Conservation (phyloP, 2,888 invertebrate genomes). For the Ennomos erosarius region DNA sequence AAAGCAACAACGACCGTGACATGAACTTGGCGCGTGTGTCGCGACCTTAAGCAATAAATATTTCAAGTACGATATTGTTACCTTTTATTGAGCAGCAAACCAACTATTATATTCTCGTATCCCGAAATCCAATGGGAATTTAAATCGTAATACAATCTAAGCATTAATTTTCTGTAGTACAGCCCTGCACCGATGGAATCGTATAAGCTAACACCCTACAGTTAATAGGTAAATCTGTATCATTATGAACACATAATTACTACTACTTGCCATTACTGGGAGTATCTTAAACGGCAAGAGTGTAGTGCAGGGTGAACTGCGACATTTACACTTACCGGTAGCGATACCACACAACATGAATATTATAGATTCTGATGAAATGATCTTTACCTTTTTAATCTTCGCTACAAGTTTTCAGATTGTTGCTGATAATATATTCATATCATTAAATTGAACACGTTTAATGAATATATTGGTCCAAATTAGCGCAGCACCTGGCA, state of each 20-base stretch:
- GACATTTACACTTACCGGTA: slow-evolving; percentile 27
- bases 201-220: no score
- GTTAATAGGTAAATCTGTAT: slow-evolving; percentile 26
- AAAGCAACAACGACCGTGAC: no score
- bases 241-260: slow-evolving; percentile 19
- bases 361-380: slow-evolving; percentile 26
- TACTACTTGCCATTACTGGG: slow-evolving; percentile 22
- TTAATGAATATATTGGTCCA: slow-evolving; percentile 24
- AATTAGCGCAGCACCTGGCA: slow-evolving; percentile 10
- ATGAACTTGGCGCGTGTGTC: no score
- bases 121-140: no score
- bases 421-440: not conserved
- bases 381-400: slow-evolving; percentile 14
- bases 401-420: slow-evolving; percentile 3
- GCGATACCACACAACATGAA: slow-evolving; percentile 27
- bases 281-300: slow-evolving; percentile 28
- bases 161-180: not conserved
- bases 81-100: no score
- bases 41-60: no score
- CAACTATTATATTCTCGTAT: no score
- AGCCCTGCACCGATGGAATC: slow-evolving; percentile 23
- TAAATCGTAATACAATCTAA: no score
- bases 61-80: no score
- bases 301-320: slow-evolving; percentile 25
- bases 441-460: slow-evolving; percentile 19